Base-by-base conservation (phyloP, 2,888 invertebrate genomes). In the Stenolophus ochropezus region DNA sequence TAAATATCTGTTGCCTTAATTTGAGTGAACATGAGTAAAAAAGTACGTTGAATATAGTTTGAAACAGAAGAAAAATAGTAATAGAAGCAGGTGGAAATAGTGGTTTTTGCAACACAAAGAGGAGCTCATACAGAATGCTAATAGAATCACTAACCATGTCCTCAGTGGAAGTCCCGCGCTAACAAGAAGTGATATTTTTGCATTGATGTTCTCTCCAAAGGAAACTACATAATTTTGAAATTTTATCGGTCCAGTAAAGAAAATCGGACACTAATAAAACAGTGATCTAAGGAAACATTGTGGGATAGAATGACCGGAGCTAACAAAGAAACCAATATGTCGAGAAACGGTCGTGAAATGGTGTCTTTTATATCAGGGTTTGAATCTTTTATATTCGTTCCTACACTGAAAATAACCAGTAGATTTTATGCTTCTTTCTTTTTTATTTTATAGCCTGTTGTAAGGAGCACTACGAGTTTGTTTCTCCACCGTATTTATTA, bases 271-370 rank as follows among this genome's bases (percentile, higher is more conserved):
- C 78, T 65, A 78, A 78, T 78, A 78, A 78, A 78, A 78, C 65
- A 78, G 78, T 23, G 49, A 78, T 78, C 78, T 42, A 25, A 78
- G 78, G 78, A 78, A 78, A 78, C 78, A 78, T 78, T 78, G 78
- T 42, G 56, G 78, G 18, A 78, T 49, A 42, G 78, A 78, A 78
- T 78, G 65, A 49, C 65, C 78, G 42, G 8, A 23, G 65, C 78
- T 78, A 78, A 78, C 65, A 78, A 78, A 78, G 78, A 65, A 49
- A 78, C 78, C 78, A 78, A 78, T 78, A 78, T 61, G 78, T 78
- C 65, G 20, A 49, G 61, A 20, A 33, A 69, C 69, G 69, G 33
- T 47, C 21, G 65, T 4, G 21, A 47, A 49, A 78, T 65, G 21
- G 65, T 78, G 49, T 65, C 65, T 58, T 78, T 78, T 78, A 78